Evolutionary conservation across 2,113 vertebrate genomes (phyloP), one percentile per base, ranked within the genome.

Genomic region (Hemichromis elongatus): DNA sequence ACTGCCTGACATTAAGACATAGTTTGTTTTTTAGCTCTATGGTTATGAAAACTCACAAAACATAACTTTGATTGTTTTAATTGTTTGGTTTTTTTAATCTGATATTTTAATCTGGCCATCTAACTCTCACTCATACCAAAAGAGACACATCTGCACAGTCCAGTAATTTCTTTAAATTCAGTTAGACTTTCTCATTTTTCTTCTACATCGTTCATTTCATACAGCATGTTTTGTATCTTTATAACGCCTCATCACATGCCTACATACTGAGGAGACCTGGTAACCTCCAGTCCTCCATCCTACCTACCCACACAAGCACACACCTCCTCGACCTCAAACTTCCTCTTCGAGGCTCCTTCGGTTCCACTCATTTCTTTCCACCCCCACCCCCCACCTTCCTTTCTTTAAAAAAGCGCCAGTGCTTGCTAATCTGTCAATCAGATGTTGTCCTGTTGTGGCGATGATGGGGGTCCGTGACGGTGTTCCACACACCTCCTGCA

Each of bases 341-440:
- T 84, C 70, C 82, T 89, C 59, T 66, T 84, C 11, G 6, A 84
- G 77, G 24, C 88, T 57, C 80, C 84, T 91, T 93, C 90, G 85
- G 88, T 93, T 92, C 90, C 89, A 93, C 81, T 94, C 91, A 85
- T 82, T 30, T 18, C 85, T 80, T 85, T 80, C 90, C 89, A 73
- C 92, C 50, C 79, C 86, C 18, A 33, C 84, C 81, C 57, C 85
- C 79, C 73, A 24, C 3, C 11, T 2, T n/a, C 90, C 88, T 93
- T 93, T 92, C 89, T 92, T 90, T 82, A 75, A 92, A 94, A 96
- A 96, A 95, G 86, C 77, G 92, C 92, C 91, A 70, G 90, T 81
- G 94, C 93, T 95, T 94, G 96, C 96, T 96, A 94, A 95, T 96
- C 95, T 96, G 96, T 96, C 96, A 96, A 90, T 96, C 96, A 95